A percentile compares a stretch with the other conserved stretches of the same genome.
Evolutionary conservation across 2,797 vertebrate genomes (phyloP).

Genomic region (Tenualosa ilisha): DNA sequence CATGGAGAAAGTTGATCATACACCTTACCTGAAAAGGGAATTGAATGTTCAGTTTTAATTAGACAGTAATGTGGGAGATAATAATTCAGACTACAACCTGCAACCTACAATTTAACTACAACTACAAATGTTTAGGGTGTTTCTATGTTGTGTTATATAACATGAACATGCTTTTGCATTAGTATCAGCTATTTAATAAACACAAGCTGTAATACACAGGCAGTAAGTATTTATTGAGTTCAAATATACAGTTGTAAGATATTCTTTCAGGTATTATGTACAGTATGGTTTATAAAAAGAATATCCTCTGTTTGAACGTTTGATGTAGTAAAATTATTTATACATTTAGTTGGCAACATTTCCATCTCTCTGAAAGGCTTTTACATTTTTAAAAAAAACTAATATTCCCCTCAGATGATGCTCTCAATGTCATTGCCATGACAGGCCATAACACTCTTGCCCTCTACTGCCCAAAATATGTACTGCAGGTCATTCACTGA

Average conservation of each 20-base stretch:
- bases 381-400: not conserved
- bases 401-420: not conserved
- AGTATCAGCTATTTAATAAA: not conserved
- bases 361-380: constrained; percentile 1
- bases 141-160: not conserved
- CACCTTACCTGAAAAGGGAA: too few species aligned
- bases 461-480: constrained; percentile 1
- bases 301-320: constrained; percentile 11
- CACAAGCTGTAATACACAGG: not conserved
- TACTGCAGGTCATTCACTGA: constrained; percentile 5
- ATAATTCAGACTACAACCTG: too few species aligned
- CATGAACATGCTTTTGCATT: not conserved
- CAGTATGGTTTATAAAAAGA: constrained; percentile 8
- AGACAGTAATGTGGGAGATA: too few species aligned
- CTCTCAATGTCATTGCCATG: not conserved
- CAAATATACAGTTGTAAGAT: not conserved
- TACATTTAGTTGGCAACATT: constrained; percentile 3
- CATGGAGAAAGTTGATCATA: too few species aligned
- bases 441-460: not conserved
- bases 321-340: constrained; percentile 17
- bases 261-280: not conserved
- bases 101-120: not conserved
- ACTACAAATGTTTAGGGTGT: not conserved
- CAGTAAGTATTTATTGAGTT: constrained; percentile 18
- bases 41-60: too few species aligned